Evolutionary conservation across 2,797 vertebrate genomes (phyloP).

Genomic region (Strix occidentalis): DNA sequence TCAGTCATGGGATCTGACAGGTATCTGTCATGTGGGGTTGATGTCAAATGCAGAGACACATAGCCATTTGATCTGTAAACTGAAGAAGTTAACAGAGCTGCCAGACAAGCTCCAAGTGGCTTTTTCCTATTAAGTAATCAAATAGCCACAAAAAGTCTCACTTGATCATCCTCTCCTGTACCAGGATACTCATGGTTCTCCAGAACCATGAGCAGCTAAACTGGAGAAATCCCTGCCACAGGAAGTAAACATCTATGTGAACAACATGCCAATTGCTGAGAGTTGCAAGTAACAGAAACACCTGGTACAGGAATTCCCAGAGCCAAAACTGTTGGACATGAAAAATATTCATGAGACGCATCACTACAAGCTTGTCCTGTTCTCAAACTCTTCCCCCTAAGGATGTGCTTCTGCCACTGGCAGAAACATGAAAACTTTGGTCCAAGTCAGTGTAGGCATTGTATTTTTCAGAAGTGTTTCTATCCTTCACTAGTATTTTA

Average conservation of each 20-base stretch:
- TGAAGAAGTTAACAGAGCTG: neutral
- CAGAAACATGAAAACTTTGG: neutral
- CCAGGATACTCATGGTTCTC: neutral
- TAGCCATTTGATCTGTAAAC: neutral
- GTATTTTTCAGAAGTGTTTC: neutral
- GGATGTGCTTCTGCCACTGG: fast-evolving
- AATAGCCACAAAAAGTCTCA: neutral
- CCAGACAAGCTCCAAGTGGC: neutral
- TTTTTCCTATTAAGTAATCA: neutral
- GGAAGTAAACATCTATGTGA: neutral
- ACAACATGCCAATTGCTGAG: neutral
- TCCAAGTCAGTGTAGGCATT: neutral
- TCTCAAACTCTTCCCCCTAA: neutral
- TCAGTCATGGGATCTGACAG: neutral
- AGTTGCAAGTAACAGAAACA: neutral
- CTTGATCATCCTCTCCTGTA: neutral
- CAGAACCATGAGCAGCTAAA: neutral
- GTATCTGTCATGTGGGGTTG: neutral
- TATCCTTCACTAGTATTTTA: neutral
- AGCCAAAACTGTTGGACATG: neutral
- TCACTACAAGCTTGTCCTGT: neutral
- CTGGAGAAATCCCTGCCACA: neutral
- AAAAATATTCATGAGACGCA: neutral
- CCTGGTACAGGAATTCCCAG: neutral
- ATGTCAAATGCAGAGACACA: neutral